A percentile compares a stretch with the other conserved stretches of the same genome.
phyloP scores from a whole-genome alignment of 2,797 vertebrate genomes.

The Falco biarmicus region DNA sequence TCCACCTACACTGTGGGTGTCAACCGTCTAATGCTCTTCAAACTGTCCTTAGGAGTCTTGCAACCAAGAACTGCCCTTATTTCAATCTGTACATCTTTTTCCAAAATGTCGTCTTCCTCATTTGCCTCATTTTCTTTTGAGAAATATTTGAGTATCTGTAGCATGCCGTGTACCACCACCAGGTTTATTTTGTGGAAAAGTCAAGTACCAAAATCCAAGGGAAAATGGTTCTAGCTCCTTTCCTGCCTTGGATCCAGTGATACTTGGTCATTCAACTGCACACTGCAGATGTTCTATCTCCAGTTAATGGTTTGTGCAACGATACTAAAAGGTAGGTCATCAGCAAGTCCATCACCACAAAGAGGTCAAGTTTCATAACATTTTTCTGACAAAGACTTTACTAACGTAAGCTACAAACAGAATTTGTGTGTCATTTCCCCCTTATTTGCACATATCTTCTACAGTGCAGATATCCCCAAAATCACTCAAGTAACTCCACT shows the following conservation, averaged over 20 bases:
- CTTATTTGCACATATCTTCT: neutral
- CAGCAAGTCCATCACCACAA: neutral
- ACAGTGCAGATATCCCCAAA: neutral
- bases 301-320: neutral
- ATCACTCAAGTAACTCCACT: neutral
- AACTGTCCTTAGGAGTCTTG: neutral
- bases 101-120: neutral
- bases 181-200: neutral
- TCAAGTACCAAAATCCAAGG: neutral
- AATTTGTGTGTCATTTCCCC: neutral
- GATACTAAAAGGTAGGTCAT: neutral
- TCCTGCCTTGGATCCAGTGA: neutral
- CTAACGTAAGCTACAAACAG: neutral
- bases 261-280: neutral
- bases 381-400: neutral
- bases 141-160: neutral
- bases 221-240: neutral
- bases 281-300: neutral
- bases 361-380: accelerated
- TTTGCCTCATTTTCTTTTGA: neutral
- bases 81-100: neutral
- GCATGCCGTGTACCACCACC: neutral
- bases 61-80: neutral
- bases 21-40: neutral
- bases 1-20: neutral